These are phyloP conservation scores for Halcyon malimbica DNA, from an alignment of 2,113 vertebrate species.

Conservation along the genomic window DNA sequence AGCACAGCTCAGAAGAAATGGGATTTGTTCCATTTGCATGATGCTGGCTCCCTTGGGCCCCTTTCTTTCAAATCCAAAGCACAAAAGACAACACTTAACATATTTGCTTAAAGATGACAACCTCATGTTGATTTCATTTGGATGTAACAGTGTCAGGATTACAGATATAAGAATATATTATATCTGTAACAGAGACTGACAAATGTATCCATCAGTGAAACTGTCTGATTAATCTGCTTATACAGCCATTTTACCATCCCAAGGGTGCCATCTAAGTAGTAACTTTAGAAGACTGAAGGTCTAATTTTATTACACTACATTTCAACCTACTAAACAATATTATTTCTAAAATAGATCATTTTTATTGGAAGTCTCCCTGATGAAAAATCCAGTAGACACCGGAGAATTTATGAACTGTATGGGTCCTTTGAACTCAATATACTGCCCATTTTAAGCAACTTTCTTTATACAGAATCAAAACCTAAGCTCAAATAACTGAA, in stretches of 20 bases:
- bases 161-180: slow-evolving; percentile 86
- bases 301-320: slow-evolving; percentile 94
- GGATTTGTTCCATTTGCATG: slow-evolving; percentile 91
- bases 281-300: slow-evolving; percentile 89
- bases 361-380: slow-evolving; percentile 89
- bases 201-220: slow-evolving; percentile 91
- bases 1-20: slow-evolving; percentile 88
- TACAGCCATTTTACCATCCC: slow-evolving; percentile 88
- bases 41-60: slow-evolving; percentile 89
- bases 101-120: slow-evolving; percentile 97
- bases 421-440: slow-evolving; percentile 84
- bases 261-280: slow-evolving; percentile 87
- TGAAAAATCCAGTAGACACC: slow-evolving; percentile 86
- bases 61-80: slow-evolving; percentile 91
- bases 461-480: slow-evolving; percentile 71
- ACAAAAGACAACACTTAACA: slow-evolving; percentile 95
- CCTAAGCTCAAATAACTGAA: slow-evolving; percentile 50
- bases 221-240: slow-evolving; percentile 94
- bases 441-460: slow-evolving; percentile 82
- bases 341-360: slow-evolving; percentile 91
- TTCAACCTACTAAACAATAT: slow-evolving; percentile 91
- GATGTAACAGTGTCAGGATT: slow-evolving; percentile 91
- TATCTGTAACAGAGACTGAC: slow-evolving; percentile 89
- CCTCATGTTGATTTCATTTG: slow-evolving; percentile 93
- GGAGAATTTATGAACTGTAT: slow-evolving; percentile 87